Evolutionary conservation across 64 coral and sea anemone species (phyloP).

Genomic region (Pocillopora damicornis): DNA sequence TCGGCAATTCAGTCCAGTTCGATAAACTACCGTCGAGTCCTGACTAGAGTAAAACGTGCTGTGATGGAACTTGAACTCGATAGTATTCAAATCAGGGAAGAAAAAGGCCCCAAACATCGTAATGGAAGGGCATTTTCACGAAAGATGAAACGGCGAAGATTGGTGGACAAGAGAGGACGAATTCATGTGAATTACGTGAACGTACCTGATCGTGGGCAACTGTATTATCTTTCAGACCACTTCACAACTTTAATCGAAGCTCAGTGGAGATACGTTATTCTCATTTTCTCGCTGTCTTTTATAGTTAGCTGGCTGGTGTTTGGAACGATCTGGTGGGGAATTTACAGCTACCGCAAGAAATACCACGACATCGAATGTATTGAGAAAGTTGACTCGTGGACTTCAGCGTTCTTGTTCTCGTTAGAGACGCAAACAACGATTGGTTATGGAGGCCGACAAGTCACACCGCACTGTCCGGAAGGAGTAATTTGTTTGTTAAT

Average conservation of each 20-base stretch:
- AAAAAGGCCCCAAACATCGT: constrained; percentile 44
- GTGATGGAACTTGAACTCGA: constrained; percentile 78
- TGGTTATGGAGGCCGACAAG: constrained; percentile 78
- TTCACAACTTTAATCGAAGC: constrained; percentile 86
- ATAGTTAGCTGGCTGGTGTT: constrained; percentile 72
- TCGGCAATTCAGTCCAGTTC: constrained; percentile 1
- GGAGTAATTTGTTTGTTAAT: constrained; percentile 78
- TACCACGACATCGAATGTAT: constrained; percentile 45
- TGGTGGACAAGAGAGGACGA: constrained; percentile 63
- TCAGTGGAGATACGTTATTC: constrained; percentile 76
- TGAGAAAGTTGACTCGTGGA: constrained; percentile 79
- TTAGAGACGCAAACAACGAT: constrained; percentile 91
- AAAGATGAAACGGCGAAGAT: constrained; percentile 64
- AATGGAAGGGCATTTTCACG: constrained; percentile 47
- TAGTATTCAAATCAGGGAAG: constrained; percentile 24
- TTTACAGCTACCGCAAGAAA: constrained; percentile 61
- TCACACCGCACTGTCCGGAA: constrained; percentile 89
- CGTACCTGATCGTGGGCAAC: constrained; percentile 55
- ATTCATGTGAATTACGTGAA: constrained; percentile 52
- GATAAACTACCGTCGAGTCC: constrained; percentile 32
- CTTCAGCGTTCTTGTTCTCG: constrained; percentile 82
- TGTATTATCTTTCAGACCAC: constrained; percentile 70
- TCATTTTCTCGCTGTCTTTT: constrained; percentile 62
- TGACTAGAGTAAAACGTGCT: constrained; percentile 19
- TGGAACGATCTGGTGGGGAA: constrained; percentile 80